These are phyloP conservation scores for Eubucco bourcierii DNA, from an alignment of 2,113 vertebrate species.

Conservation along the genomic window DNA sequence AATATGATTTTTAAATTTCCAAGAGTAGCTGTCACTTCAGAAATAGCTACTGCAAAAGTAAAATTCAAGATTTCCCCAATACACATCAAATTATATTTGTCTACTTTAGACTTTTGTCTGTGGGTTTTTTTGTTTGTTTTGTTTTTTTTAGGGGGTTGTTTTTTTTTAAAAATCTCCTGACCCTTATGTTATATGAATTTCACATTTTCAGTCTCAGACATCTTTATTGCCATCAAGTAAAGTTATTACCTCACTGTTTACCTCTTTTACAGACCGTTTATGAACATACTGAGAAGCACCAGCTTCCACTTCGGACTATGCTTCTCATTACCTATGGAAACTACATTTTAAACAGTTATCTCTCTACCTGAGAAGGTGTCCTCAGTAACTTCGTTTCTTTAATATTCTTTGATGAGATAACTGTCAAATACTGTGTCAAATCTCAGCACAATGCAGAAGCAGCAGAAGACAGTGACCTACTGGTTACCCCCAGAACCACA, in stretches of 20 bases:
- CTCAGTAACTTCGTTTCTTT: not conserved
- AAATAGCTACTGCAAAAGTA: not conserved
- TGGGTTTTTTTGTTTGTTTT: not conserved
- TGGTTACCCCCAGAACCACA: too few relatives aligned
- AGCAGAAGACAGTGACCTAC: too few relatives aligned
- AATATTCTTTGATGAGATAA: not conserved
- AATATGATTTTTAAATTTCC: not conserved
- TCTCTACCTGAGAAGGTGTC: not conserved
- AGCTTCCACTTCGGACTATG: not conserved
- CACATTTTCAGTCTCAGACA: not conserved
- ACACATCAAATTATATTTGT: not conserved
- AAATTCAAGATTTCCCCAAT: fast-evolving
- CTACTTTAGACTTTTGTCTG: not conserved
- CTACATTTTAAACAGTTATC: not conserved
- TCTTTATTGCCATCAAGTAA: not conserved
- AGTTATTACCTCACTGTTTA: not conserved
- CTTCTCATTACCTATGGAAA: not conserved
- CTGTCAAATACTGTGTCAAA: not conserved
- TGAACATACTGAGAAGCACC: not conserved
- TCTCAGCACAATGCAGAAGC: too few relatives aligned
- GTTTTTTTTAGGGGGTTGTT: not conserved
- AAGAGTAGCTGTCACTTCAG: not conserved
- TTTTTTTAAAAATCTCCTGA: not conserved
- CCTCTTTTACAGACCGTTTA: not conserved
- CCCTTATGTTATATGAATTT: not conserved